Conservation (phyloP, 1,140 invertebrate species). For the Hypsibius dujardini region DNA sequence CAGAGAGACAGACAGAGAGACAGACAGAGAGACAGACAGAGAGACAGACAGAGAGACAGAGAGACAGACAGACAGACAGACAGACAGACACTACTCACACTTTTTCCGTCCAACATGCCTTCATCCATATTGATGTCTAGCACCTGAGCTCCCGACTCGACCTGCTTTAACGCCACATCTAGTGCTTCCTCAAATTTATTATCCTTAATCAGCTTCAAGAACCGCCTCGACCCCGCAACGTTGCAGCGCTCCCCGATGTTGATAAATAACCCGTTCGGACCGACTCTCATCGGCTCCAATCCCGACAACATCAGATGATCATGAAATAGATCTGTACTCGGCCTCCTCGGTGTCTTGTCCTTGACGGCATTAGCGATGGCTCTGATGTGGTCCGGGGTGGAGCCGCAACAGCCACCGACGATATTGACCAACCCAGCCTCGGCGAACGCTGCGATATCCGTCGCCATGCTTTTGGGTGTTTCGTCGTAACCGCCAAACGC, state of each 20-base stretch:
- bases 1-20: no score
- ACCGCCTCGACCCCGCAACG: constrained; percentile 42
- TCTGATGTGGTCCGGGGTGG: constrained; percentile 43
- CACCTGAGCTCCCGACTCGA: constrained; percentile 46
- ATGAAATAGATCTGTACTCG: constrained; percentile 30
- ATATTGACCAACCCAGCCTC: constrained; percentile 39
- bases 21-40: no score
- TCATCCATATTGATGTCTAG: constrained; percentile 49
- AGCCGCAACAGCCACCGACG: constrained; percentile 46
- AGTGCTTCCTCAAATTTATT: constrained; percentile 44
- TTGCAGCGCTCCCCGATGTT: constrained; percentile 49
- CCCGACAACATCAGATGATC: constrained; percentile 36
- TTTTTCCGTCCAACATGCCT: constrained; percentile 42
- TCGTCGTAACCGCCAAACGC: constrained; percentile 48
- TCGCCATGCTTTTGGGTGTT: constrained; percentile 40
- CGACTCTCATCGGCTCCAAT: constrained; percentile 40
- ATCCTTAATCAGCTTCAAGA: constrained; percentile 40
- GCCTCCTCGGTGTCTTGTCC: constrained; percentile 33
- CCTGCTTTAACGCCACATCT: constrained; percentile 41
- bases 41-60: no score
- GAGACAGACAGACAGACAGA: no score
- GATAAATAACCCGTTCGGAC: constrained; percentile 40
- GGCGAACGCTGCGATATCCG: constrained; percentile 34
- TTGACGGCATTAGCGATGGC: constrained; percentile 39
- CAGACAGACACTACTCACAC: no score